A percentile compares a stretch with the other conserved stretches of the same genome.
Conservation (phyloP, 2,113 vertebrate species). For the Ia io region DNA sequence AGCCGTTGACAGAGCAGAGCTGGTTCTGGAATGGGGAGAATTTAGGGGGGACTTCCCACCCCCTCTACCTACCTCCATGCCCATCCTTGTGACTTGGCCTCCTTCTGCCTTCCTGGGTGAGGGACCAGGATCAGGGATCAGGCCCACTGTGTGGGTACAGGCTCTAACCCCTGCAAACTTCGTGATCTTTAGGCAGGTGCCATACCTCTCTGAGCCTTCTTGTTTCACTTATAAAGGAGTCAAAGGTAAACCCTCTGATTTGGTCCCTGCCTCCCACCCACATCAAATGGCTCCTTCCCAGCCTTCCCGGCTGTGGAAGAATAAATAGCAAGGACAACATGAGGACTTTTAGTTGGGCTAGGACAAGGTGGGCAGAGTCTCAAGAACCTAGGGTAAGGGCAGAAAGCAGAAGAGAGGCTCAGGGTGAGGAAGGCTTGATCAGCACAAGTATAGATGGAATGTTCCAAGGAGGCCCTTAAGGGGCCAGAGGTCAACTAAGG, state of each 20-base stretch:
- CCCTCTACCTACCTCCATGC: background rate
- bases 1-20: conserved; percentile 2
- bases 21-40: background rate
- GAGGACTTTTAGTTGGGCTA: background rate
- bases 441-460: background rate
- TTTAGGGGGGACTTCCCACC: background rate
- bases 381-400: background rate
- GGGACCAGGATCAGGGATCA: background rate
- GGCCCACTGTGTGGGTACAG: background rate
- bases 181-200: background rate
- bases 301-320: background rate
- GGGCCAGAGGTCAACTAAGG: background rate
- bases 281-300: background rate
- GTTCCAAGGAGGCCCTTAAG: background rate
- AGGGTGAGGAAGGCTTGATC: background rate
- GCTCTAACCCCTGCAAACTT: background rate
- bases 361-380: background rate
- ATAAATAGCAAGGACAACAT: background rate
- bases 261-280: background rate
- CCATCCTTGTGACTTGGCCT: background rate
- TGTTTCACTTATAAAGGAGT: background rate
- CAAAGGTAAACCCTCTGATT: background rate
- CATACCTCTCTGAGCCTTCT: background rate
- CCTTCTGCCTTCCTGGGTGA: background rate
- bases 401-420: background rate